A percentile compares a stretch with the other conserved stretches of the same genome.
phyloP scores from a whole-genome alignment of 2,113 vertebrate genomes.

The Calidris pygmaea region DNA sequence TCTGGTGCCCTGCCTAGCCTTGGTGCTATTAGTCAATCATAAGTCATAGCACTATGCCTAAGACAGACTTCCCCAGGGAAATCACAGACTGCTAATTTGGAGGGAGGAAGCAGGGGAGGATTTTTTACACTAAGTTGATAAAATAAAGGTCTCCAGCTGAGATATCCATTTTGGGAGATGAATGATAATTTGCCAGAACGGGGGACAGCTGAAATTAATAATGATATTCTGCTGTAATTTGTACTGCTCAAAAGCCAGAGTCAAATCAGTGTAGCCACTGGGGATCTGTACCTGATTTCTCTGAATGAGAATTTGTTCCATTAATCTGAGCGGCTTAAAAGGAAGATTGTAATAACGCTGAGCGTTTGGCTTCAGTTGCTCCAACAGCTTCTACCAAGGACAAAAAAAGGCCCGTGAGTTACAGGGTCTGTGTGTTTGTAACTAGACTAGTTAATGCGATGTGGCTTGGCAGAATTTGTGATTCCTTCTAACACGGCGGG shows the following conservation, averaged over 20 bases:
- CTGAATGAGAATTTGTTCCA: conserved; percentile 3
- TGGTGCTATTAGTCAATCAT: not conserved
- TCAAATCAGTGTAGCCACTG: not conserved
- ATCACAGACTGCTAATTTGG: not conserved
- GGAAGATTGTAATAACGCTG: not conserved
- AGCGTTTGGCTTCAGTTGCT: not conserved
- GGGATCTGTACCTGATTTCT: conserved; percentile 16
- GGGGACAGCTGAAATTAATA: conserved; percentile 18
- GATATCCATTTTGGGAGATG: not conserved
- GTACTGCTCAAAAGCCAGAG: not conserved
- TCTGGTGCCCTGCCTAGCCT: not conserved
- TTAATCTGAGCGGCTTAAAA: not conserved
- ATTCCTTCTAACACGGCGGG: not conserved
- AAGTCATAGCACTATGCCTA: not conserved
- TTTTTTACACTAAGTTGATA: not conserved
- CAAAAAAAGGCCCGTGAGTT: not conserved
- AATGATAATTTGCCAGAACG: conserved; percentile 14
- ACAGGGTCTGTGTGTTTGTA: not conserved
- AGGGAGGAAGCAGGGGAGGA: not conserved
- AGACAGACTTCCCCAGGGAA: not conserved
- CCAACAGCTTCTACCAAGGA: not conserved
- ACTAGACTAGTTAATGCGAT: not conserved
- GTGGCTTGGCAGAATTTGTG: not conserved
- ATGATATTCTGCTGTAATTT: conserved; percentile 2
- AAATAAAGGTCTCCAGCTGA: conserved; percentile 32